Evolutionary conservation across 2,113 vertebrate species (phyloP).

Genomic region (Cryptotis parvus): DNA sequence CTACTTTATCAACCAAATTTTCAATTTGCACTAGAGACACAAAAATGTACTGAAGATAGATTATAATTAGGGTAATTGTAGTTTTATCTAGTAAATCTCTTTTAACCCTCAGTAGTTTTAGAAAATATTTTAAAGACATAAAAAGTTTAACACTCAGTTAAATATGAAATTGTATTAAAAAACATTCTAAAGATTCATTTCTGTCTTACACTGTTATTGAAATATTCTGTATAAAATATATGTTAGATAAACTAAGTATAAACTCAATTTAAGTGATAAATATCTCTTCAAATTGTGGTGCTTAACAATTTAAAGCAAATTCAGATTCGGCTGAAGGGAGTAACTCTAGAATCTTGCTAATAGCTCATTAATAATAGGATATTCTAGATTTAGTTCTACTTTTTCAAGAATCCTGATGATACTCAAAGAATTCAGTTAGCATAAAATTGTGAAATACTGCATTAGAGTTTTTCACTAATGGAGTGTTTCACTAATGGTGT

Average conservation of each 20-base stretch:
- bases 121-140: not conserved
- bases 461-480: too few species aligned
- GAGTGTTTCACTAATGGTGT: too few species aligned
- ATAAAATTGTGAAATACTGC: slow-evolving; percentile 13
- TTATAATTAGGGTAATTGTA: not conserved
- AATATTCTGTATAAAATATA: not conserved
- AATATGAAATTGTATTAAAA: slow-evolving; percentile 10
- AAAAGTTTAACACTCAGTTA: not conserved
- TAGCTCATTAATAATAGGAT: not conserved
- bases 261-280: not conserved
- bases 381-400: slow-evolving; percentile 7
- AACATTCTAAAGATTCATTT: not conserved
- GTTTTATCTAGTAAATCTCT: slow-evolving; percentile 26
- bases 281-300: not conserved
- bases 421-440: not conserved
- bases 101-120: not conserved
- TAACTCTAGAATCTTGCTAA: not conserved
- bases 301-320: slow-evolving; percentile 37
- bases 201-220: not conserved
- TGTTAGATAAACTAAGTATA: not conserved
- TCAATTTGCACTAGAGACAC: not conserved
- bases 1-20: not conserved
- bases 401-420: slow-evolving; percentile 1
- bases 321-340: slow-evolving; percentile 4
- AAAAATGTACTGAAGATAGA: not conserved